These are phyloP conservation scores for Plemyria rubiginata DNA, from an alignment of 2,888 invertebrate species.

Conservation along the genomic window DNA sequence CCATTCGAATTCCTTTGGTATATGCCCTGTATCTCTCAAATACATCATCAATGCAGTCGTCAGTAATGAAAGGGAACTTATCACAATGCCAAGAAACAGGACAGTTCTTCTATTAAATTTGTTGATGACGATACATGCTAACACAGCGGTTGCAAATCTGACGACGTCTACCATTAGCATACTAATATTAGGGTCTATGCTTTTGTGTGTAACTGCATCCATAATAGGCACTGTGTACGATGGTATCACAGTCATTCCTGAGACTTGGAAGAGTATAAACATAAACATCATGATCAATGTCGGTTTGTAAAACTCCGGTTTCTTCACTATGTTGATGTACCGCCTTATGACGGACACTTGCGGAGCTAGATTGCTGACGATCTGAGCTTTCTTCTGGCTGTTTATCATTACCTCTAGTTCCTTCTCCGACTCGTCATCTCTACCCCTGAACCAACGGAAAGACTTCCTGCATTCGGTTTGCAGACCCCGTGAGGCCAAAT, in stretches of 20 bases:
- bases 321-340: conserved; percentile 57
- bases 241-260: conserved; percentile 88
- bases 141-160: conserved; percentile 84
- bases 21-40: conserved; percentile 64
- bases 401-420: conserved; percentile 78
- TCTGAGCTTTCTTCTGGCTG: conserved; percentile 61
- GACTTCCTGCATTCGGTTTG: conserved; percentile 83
- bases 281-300: conserved; percentile 86
- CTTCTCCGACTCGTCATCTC: conserved; percentile 67
- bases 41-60: conserved; percentile 74
- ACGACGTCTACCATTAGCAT: conserved; percentile 87
- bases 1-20: conserved; percentile 70
- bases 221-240: conserved; percentile 89
- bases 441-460: conserved; percentile 85
- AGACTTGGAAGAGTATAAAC: conserved; percentile 88
- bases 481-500: conserved; percentile 84
- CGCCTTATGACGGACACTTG: conserved; percentile 62
- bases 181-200: conserved; percentile 85
- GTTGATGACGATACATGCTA: conserved; percentile 86
- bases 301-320: conserved; percentile 85
- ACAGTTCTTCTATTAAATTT: conserved; percentile 85
- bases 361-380: conserved; percentile 51
- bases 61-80: conserved; percentile 84
- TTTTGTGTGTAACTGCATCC: conserved; percentile 82
- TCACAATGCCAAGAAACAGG: conserved; percentile 84